Conservation (phyloP, 2,888 invertebrate species). For the Atherix ibis region DNA sequence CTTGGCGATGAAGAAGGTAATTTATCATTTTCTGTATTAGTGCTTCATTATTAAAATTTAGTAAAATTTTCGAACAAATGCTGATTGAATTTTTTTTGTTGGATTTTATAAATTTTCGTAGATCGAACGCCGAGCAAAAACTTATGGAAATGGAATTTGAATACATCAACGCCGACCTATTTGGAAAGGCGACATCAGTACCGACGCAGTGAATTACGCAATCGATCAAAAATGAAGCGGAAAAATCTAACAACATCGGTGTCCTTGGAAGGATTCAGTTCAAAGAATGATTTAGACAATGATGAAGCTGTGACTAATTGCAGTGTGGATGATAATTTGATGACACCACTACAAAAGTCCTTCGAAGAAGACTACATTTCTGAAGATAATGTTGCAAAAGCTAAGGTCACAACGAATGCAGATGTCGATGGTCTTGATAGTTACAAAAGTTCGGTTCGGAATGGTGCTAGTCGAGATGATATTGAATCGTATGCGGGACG, state of each 20-base stretch:
- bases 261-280: slow-evolving; percentile 25
- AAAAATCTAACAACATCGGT: slow-evolving; percentile 27
- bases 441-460: slow-evolving; percentile 5
- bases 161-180: slow-evolving; percentile 73
- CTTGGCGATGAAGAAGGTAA: slow-evolving; percentile 39
- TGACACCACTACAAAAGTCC: slow-evolving; percentile 19
- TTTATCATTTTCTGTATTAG: no score
- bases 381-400: no score
- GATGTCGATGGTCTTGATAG: slow-evolving; percentile 4
- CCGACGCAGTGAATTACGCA: slow-evolving; percentile 40
- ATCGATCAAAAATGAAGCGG: slow-evolving; percentile 29
- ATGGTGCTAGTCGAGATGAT: slow-evolving; percentile 6
- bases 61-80: no score
- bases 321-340: slow-evolving; percentile 23
- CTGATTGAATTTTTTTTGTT: no score
- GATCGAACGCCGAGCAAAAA: slow-evolving; percentile 31
- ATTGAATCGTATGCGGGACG: no score
- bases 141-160: slow-evolving; percentile 31
- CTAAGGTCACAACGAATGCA: slow-evolving; percentile 1
- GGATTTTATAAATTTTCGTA: no score
- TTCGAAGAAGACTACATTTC: background rate
- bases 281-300: slow-evolving; percentile 3
- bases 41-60: no score
- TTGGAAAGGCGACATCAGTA: slow-evolving; percentile 69
- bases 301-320: slow-evolving; percentile 16